Evolutionary conservation across 2,113 vertebrate genomes (phyloP).

Genomic region (Brevimyrus niger): DNA sequence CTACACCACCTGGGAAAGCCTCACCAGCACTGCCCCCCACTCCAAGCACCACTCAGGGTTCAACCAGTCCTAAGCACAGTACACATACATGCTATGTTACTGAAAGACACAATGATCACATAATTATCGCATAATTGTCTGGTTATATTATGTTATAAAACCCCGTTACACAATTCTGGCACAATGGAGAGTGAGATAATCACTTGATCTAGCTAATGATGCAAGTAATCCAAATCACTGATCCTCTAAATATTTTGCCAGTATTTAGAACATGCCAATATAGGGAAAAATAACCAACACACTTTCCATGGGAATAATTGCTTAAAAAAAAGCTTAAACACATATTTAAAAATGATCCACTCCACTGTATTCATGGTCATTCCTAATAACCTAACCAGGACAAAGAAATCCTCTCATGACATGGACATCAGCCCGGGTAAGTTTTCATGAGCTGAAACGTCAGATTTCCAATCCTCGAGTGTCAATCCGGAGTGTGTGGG

Average conservation of each 20-base stretch:
- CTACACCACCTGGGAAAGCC: background rate
- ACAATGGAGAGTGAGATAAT: background rate
- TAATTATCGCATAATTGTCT: background rate
- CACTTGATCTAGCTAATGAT: constrained; percentile 10
- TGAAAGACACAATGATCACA: background rate
- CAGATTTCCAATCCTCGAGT: background rate
- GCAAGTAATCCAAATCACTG: background rate
- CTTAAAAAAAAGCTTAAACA: constrained; percentile 36
- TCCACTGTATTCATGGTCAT: background rate
- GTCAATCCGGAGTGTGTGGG: background rate
- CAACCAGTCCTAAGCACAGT: background rate
- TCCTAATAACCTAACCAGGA: constrained; percentile 11
- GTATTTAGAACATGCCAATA: background rate
- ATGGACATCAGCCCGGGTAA: background rate
- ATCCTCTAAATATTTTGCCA: constrained; percentile 6
- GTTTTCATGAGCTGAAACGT: background rate
- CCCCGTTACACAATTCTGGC: background rate
- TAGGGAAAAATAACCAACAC: constrained; percentile 12
- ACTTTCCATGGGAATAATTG: constrained; percentile 37
- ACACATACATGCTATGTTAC: background rate
- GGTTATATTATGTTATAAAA: background rate
- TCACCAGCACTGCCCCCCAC: background rate
- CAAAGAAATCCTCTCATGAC: background rate
- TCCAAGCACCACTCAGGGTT: background rate
- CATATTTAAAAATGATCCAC: constrained; percentile 12